These are phyloP conservation scores for Drosophila nikananu DNA, from an alignment of 1,140 invertebrate genomes.

Conservation along the genomic window DNA sequence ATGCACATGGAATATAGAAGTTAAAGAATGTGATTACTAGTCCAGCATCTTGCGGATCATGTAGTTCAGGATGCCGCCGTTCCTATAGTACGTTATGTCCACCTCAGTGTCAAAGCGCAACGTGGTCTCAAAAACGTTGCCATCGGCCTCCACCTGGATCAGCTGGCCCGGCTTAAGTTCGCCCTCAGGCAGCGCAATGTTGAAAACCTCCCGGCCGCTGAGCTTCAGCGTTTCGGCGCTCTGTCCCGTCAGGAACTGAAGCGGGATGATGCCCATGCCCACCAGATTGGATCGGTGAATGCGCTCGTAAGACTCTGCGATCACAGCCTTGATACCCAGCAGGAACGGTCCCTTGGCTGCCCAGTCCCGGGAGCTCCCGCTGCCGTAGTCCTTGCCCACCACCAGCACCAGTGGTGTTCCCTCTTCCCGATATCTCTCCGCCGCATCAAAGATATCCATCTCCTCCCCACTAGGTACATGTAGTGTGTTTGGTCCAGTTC, in stretches of 20 bases:
- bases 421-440: constrained; percentile 34
- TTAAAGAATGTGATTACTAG: constrained; percentile 23
- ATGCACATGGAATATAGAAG: constrained; percentile 64
- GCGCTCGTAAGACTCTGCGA: constrained; percentile 52
- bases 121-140: constrained; percentile 82
- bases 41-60: constrained; percentile 95
- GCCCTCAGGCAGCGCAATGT: constrained; percentile 89
- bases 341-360: constrained; percentile 52
- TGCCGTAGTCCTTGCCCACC: constrained; percentile 58
- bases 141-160: constrained; percentile 85
- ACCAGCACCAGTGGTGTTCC: constrained; percentile 42
- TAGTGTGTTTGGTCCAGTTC: constrained; percentile 18
- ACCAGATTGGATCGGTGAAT: constrained; percentile 58
- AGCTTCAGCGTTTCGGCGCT: constrained; percentile 26
- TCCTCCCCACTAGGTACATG: constrained; percentile 39
- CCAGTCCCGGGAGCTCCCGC: constrained; percentile 52
- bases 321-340: constrained; percentile 51
- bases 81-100: constrained; percentile 95
- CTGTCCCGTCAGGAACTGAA: constrained; percentile 36
- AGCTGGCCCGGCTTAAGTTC: constrained; percentile 72
- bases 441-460: constrained; percentile 47
- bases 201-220: constrained; percentile 30
- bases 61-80: constrained; percentile 99
- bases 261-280: constrained; percentile 52
- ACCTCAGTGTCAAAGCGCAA: constrained; percentile 98